Percentiles rank a stretch among this genome's conserved stretches.
These are phyloP conservation scores for Manacus vitellinus DNA, from an alignment of 2,113 vertebrate genomes.

Conservation along the genomic window DNA sequence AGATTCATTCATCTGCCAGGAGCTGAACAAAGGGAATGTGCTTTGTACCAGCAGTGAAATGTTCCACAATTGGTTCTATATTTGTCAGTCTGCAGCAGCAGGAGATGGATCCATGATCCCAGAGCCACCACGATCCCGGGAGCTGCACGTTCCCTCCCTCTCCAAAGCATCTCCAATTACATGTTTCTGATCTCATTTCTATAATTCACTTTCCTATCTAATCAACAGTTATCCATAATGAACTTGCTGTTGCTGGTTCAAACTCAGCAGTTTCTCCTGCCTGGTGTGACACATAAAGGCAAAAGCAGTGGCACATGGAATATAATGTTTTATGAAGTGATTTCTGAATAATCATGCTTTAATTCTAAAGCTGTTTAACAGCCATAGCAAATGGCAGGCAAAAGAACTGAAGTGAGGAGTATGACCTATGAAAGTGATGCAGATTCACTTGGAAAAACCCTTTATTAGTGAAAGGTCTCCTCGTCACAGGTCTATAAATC, in stretches of 20 bases:
- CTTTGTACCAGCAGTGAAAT: not conserved
- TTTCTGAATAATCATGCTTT: slow-evolving; percentile 7
- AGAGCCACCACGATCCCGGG: not conserved
- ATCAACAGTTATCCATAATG: slow-evolving; percentile 28
- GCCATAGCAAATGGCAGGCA: slow-evolving; percentile 15
- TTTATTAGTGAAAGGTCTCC: not conserved
- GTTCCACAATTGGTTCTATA: fast-evolving
- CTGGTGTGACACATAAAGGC: not conserved
- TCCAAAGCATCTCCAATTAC: not conserved
- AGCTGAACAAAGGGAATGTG: fast-evolving
- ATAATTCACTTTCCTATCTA: not conserved
- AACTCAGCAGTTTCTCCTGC: not conserved
- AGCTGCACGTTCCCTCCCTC: not conserved
- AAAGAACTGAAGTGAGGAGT: not conserved
- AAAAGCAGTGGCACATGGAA: not conserved
- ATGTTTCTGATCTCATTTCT: not conserved
- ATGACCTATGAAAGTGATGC: not conserved
- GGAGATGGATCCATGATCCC: not conserved
- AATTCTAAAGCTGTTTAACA: slow-evolving; percentile 29
- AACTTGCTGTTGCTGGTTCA: not conserved
- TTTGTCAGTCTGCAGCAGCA: not conserved
- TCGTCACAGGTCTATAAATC: not conserved
- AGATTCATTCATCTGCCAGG: not conserved
- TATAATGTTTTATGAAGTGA: not conserved
- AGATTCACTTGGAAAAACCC: slow-evolving; percentile 3